Conservation (phyloP, 2,888 invertebrate species). For the Sceliomorpha sp. region DNA sequence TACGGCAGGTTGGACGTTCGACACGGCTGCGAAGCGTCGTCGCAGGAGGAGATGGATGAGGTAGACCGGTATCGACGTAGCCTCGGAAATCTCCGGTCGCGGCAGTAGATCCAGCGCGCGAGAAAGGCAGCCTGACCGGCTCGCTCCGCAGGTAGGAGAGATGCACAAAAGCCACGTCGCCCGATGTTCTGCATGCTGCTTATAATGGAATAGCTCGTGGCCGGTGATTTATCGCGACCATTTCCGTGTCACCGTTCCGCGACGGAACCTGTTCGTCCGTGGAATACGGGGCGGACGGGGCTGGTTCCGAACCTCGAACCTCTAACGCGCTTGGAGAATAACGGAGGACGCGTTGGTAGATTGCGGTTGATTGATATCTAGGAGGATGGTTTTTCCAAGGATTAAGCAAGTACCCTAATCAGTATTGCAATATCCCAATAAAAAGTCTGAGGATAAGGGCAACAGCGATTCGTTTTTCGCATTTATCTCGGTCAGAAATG, state of each 20-base stretch:
- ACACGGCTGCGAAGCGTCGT: slow-evolving; percentile 37
- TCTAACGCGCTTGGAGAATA: too few species aligned
- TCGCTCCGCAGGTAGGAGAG: slow-evolving; percentile 45
- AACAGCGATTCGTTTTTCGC: too few species aligned
- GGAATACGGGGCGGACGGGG: slow-evolving; percentile 51
- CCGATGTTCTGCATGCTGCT: slow-evolving; percentile 72
- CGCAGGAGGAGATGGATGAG: slow-evolving; percentile 44
- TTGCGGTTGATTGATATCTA: too few species aligned
- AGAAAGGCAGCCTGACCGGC: too few species aligned
- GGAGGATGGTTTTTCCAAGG: too few species aligned
- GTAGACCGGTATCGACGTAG: slow-evolving; percentile 36
- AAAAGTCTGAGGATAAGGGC: too few species aligned
- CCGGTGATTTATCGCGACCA: slow-evolving; percentile 77
- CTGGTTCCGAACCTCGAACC: too few species aligned
- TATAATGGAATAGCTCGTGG: slow-evolving; percentile 78
- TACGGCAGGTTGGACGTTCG: slow-evolving; percentile 55
- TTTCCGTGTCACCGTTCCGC: slow-evolving; percentile 73
- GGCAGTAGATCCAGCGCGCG: too few species aligned
- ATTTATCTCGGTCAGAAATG: too few species aligned
- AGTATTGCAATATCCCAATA: too few species aligned
- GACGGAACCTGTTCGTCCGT: slow-evolving; percentile 53
- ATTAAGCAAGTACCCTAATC: too few species aligned
- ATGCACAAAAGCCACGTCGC: slow-evolving; percentile 71
- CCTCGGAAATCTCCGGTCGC: slow-evolving; percentile 36
- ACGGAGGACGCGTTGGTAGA: too few species aligned